Conservation (phyloP, 2,797 vertebrate species). For the Gouania willdenowi region DNA sequence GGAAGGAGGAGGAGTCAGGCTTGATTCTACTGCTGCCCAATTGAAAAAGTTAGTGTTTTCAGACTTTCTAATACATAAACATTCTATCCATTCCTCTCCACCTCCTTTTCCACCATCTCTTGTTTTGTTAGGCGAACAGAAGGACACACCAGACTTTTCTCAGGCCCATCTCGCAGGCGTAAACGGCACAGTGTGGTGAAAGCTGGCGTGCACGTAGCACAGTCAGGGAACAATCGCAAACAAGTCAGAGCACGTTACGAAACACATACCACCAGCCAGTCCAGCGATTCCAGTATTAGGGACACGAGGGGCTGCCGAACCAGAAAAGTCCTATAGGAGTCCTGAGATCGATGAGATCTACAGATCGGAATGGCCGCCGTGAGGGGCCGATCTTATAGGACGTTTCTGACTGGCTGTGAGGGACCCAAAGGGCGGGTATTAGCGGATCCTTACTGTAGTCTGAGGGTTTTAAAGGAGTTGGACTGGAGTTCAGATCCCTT, state of each 20-base stretch:
- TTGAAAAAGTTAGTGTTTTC: too few relatives aligned
- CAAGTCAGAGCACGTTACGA: slow-evolving; percentile 41
- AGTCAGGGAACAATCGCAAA: slow-evolving; percentile 21
- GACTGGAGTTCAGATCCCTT: slow-evolving; percentile 33
- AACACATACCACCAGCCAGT: slow-evolving; percentile 27
- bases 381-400: slow-evolving; percentile 59
- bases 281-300: slow-evolving; percentile 12
- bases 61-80: too few relatives aligned
- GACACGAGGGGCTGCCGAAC: slow-evolving; percentile 16
- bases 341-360: slow-evolving; percentile 58
- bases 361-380: slow-evolving; percentile 49
- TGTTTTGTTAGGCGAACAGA: slow-evolving; percentile 15
- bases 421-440: slow-evolving; percentile 17
- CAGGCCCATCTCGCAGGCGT: slow-evolving; percentile 30
- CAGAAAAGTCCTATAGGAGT: slow-evolving; percentile 65
- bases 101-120: slow-evolving; percentile 18
- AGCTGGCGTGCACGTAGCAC: neutral
- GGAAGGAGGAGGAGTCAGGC: neutral
- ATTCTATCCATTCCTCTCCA: slow-evolving; percentile 33
- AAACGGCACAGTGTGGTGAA: too few relatives aligned
- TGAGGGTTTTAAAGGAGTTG: neutral
- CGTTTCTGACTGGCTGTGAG: slow-evolving; percentile 46
- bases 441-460: slow-evolving; percentile 1
- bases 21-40: too few relatives aligned
- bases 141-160: slow-evolving; percentile 16